Conservation (phyloP, 2,113 vertebrate species). For the Bucco capensis region DNA sequence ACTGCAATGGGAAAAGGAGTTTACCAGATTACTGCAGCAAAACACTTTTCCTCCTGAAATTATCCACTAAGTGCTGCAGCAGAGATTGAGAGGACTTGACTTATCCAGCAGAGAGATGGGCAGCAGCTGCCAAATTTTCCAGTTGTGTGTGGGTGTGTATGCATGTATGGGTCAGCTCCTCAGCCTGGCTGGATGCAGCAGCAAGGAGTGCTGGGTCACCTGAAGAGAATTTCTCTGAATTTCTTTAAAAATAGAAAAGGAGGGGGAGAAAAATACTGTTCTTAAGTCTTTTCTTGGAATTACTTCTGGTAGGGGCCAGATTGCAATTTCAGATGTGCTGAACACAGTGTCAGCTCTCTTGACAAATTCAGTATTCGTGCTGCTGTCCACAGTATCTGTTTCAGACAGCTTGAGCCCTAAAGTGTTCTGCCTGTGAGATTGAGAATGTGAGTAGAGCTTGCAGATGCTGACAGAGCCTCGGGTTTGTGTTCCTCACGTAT, state of each 20-base stretch:
- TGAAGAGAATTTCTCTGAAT: not conserved
- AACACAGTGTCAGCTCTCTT: conserved; percentile 12
- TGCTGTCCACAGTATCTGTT: conserved; percentile 39
- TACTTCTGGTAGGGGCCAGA: conserved; percentile 45
- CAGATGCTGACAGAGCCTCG: not conserved
- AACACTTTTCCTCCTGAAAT: not conserved
- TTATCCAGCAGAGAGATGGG: accelerated
- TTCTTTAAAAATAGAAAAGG: not conserved
- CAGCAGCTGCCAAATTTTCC: not conserved
- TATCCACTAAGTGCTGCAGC: not conserved
- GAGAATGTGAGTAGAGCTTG: not conserved
- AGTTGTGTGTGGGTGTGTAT: accelerated
- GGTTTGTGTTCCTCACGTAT: not conserved
- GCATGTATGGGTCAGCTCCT: not conserved
- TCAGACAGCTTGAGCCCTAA: conserved; percentile 26
- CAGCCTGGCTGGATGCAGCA: not conserved
- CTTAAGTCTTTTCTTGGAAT: conserved; percentile 34
- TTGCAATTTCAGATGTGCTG: conserved; percentile 62
- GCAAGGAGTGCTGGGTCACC: not conserved
- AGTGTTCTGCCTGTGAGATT: not conserved
- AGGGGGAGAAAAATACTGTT: not conserved
- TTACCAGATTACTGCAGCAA: not conserved
- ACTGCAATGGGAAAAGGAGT: not conserved
- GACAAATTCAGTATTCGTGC: conserved; percentile 33
- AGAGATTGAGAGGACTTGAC: not conserved